Base-by-base conservation (phyloP, 37 sponge, comb jelly and placozoan genomes). In the Eunapius fragilis region DNA sequence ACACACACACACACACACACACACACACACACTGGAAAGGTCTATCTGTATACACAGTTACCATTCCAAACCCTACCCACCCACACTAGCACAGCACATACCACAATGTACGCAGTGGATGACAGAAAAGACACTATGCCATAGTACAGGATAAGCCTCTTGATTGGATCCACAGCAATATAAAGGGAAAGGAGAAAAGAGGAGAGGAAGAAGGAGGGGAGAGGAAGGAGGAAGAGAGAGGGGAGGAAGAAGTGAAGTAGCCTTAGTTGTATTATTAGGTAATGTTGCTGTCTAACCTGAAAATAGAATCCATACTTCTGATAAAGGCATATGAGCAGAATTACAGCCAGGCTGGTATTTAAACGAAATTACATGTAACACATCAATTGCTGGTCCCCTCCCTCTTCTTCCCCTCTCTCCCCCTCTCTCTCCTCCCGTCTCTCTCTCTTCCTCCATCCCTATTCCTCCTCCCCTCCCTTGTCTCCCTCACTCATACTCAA, bases 81-180 rank as follows among this genome's bases (percentile, higher is more conserved):
- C 41, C 41, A 41, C 41, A 41, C 6, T 6, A 41, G 41, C 6
- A 41, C 41, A 3, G 6, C 41, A 41, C 41, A 41, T 75, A 92
- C 93, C 81, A 92, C 23, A 32, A 88, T 85, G 82, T 88, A 92
- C 19, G 89, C 82, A 22, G 78, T 88, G n/a, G 93, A 92, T 31
- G 89, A 92, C 68, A 88, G 22, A 22, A 88, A 82, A 12, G 93
- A 77, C 25, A 89, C 72, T 7, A 92, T 67, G 36, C 93, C 85
- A 25, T 88, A 75, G 74, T 92, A 92, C 67, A 92, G 70, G 30
- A 92, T 85, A 74, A 92, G 72, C 27, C 93, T 69, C 89, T 92
- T 78, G 27, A 27, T 68, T 45, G 73, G 31, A 50, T 25, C 31
- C 31, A 47, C 12, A 73, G 27, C 17, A 73, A 26, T 14, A 73